These are phyloP conservation scores for Mythimna loreyi DNA, from an alignment of 2,888 invertebrate genomes.

Conservation along the genomic window DNA sequence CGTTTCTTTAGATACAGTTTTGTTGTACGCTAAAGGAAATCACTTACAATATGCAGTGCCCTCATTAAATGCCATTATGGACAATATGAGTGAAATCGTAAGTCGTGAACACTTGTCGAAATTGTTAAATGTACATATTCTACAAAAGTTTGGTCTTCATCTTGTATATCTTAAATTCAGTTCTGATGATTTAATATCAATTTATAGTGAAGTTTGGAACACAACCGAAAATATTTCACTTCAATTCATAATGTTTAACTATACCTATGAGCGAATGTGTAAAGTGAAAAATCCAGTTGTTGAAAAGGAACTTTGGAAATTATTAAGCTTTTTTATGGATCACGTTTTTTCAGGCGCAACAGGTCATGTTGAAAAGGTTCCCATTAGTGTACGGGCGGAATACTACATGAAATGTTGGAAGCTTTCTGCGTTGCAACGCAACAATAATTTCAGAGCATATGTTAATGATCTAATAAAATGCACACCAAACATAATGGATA, in stretches of 20 bases:
- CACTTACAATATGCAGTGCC: slow-evolving; percentile 79
- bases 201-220: slow-evolving; percentile 72
- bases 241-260: slow-evolving; percentile 69
- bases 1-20: slow-evolving; percentile 68
- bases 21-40: slow-evolving; percentile 81
- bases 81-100: slow-evolving; percentile 70
- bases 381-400: slow-evolving; percentile 36
- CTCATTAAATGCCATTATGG: slow-evolving; percentile 76
- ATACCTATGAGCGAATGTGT: slow-evolving; percentile 68
- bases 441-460: slow-evolving; percentile 58
- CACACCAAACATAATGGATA: slow-evolving; percentile 64
- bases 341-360: slow-evolving; percentile 43
- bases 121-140: slow-evolving; percentile 72
- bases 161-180: slow-evolving; percentile 70
- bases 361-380: slow-evolving; percentile 60
- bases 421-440: slow-evolving; percentile 64
- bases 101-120: slow-evolving; percentile 66
- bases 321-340: slow-evolving; percentile 73
- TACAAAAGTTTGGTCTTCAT: slow-evolving; percentile 76
- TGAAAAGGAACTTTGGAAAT: slow-evolving; percentile 69
- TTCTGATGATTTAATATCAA: slow-evolving; percentile 67
- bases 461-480: slow-evolving; percentile 52
- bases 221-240: slow-evolving; percentile 73
- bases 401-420: slow-evolving; percentile 69
- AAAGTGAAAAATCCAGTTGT: slow-evolving; percentile 63